Conservation (phyloP, 2,113 vertebrate species). For the Leptobrachium leishanense region DNA sequence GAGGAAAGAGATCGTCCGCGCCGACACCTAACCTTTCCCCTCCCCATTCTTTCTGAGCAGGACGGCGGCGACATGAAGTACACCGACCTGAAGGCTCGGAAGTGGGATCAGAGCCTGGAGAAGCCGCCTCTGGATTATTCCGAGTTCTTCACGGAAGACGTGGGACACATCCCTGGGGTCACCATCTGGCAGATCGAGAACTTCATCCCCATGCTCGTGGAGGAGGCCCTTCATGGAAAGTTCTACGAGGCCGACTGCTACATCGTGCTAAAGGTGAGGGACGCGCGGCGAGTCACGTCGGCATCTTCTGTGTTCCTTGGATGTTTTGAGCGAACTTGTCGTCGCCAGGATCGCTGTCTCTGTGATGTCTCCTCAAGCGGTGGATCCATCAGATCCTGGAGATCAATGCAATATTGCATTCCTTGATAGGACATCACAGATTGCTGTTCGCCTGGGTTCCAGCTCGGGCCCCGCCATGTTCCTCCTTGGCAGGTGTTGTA, state of each 20-base stretch:
- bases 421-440: too few species aligned
- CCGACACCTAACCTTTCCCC: too few species aligned
- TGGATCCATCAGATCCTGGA: too few species aligned
- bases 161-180: constrained; percentile 87
- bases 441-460: too few species aligned
- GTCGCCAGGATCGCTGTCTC: too few species aligned
- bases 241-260: constrained; percentile 98
- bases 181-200: constrained; percentile 95
- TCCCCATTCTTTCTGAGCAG: constrained; percentile 56
- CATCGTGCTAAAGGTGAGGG: constrained; percentile 89
- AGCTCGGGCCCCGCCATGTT: too few species aligned
- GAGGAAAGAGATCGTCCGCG: too few species aligned
- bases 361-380: too few species aligned
- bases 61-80: constrained; percentile 79
- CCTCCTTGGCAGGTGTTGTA: too few species aligned
- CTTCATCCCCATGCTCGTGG: constrained; percentile 83
- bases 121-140: constrained; percentile 94
- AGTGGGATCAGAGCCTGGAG: constrained; percentile 94
- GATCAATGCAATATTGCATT: too few species aligned
- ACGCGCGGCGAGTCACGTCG: neutral
- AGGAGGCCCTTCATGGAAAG: constrained; percentile 86
- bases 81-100: constrained; percentile 75
- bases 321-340: too few species aligned
- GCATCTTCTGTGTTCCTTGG: too few species aligned
- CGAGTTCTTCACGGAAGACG: constrained; percentile 88